These are phyloP conservation scores for Macrotus californicus DNA, from an alignment of 2,113 vertebrate genomes.

Conservation along the genomic window DNA sequence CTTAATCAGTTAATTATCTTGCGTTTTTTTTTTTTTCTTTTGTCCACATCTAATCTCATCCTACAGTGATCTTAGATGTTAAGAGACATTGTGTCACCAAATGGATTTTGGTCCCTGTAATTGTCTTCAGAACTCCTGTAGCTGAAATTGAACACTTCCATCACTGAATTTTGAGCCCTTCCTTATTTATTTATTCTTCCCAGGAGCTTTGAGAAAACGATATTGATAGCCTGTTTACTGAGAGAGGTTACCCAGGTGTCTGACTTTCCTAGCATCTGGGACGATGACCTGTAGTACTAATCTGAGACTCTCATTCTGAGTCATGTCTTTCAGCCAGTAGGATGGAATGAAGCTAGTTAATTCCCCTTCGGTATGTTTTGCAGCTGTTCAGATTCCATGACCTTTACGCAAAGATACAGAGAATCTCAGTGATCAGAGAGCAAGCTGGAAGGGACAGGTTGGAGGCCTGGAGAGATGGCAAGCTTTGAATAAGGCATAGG, in stretches of 20 bases:
- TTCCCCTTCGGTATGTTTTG: slow-evolving; percentile 47
- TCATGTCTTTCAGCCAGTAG: slow-evolving; percentile 38
- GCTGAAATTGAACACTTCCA: slow-evolving; percentile 18
- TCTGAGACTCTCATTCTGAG: slow-evolving; percentile 60
- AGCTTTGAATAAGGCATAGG: slow-evolving; percentile 47
- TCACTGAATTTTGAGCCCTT: slow-evolving; percentile 31
- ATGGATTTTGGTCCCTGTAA: not conserved
- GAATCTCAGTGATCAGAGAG: slow-evolving; percentile 55
- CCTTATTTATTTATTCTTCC: slow-evolving; percentile 51
- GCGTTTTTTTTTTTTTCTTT: not conserved
- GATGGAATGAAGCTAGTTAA: slow-evolving; percentile 61
- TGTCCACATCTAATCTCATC: not conserved
- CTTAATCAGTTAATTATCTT: not conserved
- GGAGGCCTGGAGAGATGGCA: slow-evolving; percentile 37
- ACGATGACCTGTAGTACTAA: not conserved
- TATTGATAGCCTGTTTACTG: not conserved
- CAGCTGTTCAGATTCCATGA: slow-evolving; percentile 63
- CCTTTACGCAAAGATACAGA: slow-evolving; percentile 51
- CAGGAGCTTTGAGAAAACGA: slow-evolving; percentile 33
- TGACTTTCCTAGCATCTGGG: not conserved
- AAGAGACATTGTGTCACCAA: not conserved
- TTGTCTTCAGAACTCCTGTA: not conserved
- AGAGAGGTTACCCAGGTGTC: slow-evolving; percentile 18
- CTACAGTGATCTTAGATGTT: not conserved
- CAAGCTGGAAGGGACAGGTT: slow-evolving; percentile 31